These are phyloP conservation scores for Centroberyx gerrardi DNA, from an alignment of 2,797 vertebrate genomes.

Conservation along the genomic window DNA sequence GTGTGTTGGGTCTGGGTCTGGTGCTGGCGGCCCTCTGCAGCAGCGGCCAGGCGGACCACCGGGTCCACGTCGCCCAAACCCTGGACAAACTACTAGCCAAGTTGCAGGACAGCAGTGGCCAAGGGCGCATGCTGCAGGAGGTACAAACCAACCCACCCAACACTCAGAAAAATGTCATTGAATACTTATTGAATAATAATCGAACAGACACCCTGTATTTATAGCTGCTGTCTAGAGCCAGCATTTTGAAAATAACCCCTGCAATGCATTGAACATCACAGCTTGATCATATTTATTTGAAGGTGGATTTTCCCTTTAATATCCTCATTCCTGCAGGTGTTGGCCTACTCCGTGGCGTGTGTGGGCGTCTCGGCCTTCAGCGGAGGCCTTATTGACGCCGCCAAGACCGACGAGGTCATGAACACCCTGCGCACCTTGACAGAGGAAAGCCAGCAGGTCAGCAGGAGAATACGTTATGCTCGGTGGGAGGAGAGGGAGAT, in stretches of 20 bases:
- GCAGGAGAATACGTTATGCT: neutral
- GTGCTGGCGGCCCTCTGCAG: constrained; percentile 89
- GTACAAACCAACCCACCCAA: constrained; percentile 68
- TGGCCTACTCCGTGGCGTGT: constrained; percentile 92
- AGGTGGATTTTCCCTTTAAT: neutral
- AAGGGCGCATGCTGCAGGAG: constrained; percentile 93
- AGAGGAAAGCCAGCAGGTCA: constrained; percentile 95
- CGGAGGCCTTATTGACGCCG: constrained; percentile 87
- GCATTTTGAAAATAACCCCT: too few species aligned
- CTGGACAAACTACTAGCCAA: constrained; percentile 84
- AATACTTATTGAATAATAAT: too few species aligned
- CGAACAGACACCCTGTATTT: too few species aligned
- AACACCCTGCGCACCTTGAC: constrained; percentile 86
- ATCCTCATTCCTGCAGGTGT: constrained; percentile 82
- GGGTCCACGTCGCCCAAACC: constrained; percentile 74
- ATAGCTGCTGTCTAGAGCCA: too few species aligned
- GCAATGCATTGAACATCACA: too few species aligned
- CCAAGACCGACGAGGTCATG: constrained; percentile 91
- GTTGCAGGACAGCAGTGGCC: constrained; percentile 85
- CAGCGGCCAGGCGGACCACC: constrained; percentile 83
- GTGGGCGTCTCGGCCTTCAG: constrained; percentile 90
- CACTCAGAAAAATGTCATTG: too few species aligned
- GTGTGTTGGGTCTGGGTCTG: constrained; percentile 92
- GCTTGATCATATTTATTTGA: too few species aligned
- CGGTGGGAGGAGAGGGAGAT: neutral